These are phyloP conservation scores for Bolborhynchus lineola DNA, from an alignment of 2,113 vertebrate genomes.

Conservation along the genomic window DNA sequence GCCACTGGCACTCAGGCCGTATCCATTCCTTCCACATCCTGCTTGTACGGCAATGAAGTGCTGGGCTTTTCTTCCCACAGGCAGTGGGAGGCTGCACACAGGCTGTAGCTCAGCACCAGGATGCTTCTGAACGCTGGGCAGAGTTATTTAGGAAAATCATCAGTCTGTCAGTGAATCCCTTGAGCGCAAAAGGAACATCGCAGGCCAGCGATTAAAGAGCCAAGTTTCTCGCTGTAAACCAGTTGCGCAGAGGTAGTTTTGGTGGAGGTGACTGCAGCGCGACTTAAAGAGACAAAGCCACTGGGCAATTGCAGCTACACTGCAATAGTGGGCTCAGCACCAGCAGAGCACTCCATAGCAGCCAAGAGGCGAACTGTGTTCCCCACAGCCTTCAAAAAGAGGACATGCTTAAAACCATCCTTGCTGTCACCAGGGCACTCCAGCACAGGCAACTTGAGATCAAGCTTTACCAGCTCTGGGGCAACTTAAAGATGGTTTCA, in stretches of 20 bases:
- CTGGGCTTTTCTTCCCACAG: accelerated
- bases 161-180: background rate
- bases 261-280: background rate
- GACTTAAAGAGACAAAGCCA: too few relatives aligned
- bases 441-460: background rate
- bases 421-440: accelerated
- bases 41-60: background rate
- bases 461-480: background rate
- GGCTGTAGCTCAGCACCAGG: background rate
- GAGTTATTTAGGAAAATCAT: background rate
- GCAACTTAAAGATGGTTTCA: background rate
- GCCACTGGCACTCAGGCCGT: accelerated
- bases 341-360: background rate
- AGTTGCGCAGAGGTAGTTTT: background rate
- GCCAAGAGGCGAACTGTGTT: accelerated
- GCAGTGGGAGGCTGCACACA: background rate
- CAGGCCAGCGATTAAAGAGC: background rate
- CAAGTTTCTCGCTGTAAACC: background rate
- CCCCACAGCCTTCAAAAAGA: background rate
- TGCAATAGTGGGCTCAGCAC: accelerated
- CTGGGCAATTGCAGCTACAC: background rate
- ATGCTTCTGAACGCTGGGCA: accelerated
- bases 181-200: background rate
- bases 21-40: background rate
- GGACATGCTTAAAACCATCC: accelerated